Evolutionary conservation across 2,797 vertebrate species (phyloP), one percentile per base, ranked within the genome.

Genomic region (Sebastolobus altivelis): DNA sequence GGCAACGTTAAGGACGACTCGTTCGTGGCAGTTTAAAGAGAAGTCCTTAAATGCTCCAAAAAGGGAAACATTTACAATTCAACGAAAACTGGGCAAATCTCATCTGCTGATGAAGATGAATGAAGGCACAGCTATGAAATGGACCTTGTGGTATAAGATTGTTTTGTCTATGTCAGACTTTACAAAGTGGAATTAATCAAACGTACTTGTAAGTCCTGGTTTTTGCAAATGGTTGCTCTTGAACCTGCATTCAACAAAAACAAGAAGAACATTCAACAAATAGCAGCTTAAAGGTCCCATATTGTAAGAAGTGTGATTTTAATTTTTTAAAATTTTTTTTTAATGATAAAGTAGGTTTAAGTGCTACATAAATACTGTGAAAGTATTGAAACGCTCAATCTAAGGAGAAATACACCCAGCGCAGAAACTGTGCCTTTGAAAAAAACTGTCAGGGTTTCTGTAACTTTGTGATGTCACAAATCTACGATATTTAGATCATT

Each of bases 201-300:
- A 72, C 69, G 1, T 77, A 82, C 77, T 2, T 66, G 58, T 29
- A 56, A 4, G 13, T 58, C 16, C 0, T 1, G 11, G 0, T 14
- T 46, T 46, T 1, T 22, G 12, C 31, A 65, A 76, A 74, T 38
- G 25, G 59, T 29, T 69, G 54, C 18, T 61, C 35, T 20, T 59
- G 18, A 49, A 8, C 14, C 88, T 87, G 58, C 29, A 75, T 33
- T 33, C 13, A 31, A 31, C 3, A 31, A 33, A 33, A 31, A 52
- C 4, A 52, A 16, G 6, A 58, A 29, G 40, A 7, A 14, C 33
- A 61, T 35, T 54, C 7, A 52, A 25, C 16, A 27, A 29, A 72
- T 33, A 31, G 54, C 11, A 46, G 18, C 18, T 46, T 46, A 46
- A 46, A 46, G 43, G 43, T 1, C 16, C 43, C 16, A 1, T 46